Evolutionary conservation across 2,113 vertebrate genomes (phyloP).

Genomic region (Probosciger aterrimus): DNA sequence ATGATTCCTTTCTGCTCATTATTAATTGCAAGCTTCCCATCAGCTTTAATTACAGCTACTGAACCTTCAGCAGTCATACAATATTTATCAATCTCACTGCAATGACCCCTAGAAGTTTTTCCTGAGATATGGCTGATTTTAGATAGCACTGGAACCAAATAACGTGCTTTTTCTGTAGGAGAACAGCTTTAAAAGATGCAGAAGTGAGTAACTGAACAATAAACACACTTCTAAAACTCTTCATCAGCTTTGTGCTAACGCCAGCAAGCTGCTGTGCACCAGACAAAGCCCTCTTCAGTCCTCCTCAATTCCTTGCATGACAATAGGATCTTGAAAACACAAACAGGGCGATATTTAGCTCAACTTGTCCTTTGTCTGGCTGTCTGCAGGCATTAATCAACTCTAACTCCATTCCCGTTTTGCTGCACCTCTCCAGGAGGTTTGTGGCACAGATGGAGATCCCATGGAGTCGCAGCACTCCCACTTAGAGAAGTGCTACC

Average conservation of each 20-base stretch:
- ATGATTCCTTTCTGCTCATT: neutral
- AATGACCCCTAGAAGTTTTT: neutral
- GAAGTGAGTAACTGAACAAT: neutral
- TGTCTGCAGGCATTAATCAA: neutral
- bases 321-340: neutral
- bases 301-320: neutral
- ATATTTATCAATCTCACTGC: neutral
- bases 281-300: neutral
- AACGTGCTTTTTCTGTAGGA: neutral
- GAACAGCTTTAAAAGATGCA: neutral
- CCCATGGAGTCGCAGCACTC: neutral
- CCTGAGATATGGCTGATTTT: neutral
- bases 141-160: neutral
- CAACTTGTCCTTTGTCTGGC: neutral
- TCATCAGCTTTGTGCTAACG: neutral
- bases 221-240: neutral
- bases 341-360: neutral
- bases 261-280: too few relatives aligned
- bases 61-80: neutral
- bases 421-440: neutral
- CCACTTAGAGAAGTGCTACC: neutral
- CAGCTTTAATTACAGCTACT: conserved; percentile 4
- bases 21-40: neutral
- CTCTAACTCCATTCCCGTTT: neutral
- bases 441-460: neutral